A percentile compares a stretch with the other conserved stretches of the same genome.
Evolutionary conservation across 2,797 vertebrate genomes (phyloP).

Genomic region (Sparidentex hasta): DNA sequence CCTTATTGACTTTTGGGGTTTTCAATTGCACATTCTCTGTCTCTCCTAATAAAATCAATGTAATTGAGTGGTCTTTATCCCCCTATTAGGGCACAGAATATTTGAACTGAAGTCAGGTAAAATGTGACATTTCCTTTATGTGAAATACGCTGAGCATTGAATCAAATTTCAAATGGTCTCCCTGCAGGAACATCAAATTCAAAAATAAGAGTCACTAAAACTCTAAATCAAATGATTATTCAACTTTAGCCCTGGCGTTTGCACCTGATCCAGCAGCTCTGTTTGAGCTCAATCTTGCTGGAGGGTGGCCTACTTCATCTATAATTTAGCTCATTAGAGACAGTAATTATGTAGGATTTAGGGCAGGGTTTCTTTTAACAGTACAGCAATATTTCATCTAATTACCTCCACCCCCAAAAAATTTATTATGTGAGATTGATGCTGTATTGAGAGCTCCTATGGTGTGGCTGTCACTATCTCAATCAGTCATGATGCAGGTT

Average conservation of each 20-base stretch:
- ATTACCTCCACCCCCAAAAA: conserved; percentile 13
- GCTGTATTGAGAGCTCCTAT: conserved; percentile 13
- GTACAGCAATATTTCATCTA: conserved; percentile 51
- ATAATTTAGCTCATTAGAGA: conserved; percentile 79
- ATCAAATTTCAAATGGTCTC: conserved; percentile 6
- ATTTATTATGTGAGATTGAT: conserved; percentile 41
- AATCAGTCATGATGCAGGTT: conserved; percentile 45
- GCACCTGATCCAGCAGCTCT: conserved; percentile 64
- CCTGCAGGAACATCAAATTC: conserved; percentile 20
- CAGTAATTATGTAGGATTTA: conserved; percentile 70
- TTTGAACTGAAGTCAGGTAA: not conserved
- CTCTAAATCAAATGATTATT: conserved; percentile 44
- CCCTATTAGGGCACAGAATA: no score
- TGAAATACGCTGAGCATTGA: conserved; percentile 1
- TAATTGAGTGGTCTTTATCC: no score
- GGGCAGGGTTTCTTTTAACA: conserved; percentile 44
- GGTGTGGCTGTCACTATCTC: conserved; percentile 18
- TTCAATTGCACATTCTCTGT: no score
- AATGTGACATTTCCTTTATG: not conserved
- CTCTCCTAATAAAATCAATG: no score
- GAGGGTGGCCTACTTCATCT: conserved; percentile 76
- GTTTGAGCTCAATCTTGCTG: conserved; percentile 40
- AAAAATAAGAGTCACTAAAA: conserved; percentile 36
- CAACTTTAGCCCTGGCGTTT: conserved; percentile 17
- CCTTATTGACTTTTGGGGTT: no score